Percentiles rank a stretch among this genome's conserved stretches.
Evolutionary conservation across 1,140 invertebrate genomes (phyloP).

Genomic region (Parapsyche elsis): DNA sequence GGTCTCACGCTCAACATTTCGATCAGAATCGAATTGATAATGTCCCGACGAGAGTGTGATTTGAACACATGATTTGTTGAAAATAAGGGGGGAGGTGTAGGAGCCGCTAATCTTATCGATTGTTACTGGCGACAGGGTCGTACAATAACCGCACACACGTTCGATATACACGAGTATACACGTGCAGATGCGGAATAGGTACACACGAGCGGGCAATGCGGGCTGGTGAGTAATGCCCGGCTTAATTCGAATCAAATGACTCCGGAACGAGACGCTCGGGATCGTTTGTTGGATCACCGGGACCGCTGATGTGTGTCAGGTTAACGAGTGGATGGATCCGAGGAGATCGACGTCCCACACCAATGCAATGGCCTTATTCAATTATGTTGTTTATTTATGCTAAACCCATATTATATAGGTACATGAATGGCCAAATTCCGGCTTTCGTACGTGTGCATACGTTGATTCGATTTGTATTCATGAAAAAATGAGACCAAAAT

Average conservation of each 20-base stretch:
- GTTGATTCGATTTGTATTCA: too few species aligned
- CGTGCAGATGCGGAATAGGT: too few species aligned
- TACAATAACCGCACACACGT: background rate
- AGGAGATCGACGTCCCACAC: background rate
- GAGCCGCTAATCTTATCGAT: conserved; percentile 10
- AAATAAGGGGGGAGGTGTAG: too few species aligned
- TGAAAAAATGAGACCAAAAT: too few species aligned
- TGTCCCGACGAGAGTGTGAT: too few species aligned
- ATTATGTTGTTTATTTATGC: background rate
- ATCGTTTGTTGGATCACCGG: conserved; percentile 1
- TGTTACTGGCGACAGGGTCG: background rate
- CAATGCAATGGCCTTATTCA: background rate
- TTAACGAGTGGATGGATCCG: background rate
- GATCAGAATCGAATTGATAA: background rate
- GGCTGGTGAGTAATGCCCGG: conserved; percentile 14
- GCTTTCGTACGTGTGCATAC: too few species aligned
- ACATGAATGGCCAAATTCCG: too few species aligned
- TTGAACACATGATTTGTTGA: too few species aligned
- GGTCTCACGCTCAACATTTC: background rate
- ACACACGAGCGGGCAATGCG: background rate
- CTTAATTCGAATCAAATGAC: conserved; percentile 19
- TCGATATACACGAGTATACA: background rate
- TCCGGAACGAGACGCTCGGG: conserved; percentile 11
- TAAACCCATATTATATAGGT: too few species aligned
- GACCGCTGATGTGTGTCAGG: background rate